phyloP scores from a whole-genome alignment of 2,113 vertebrate genomes.

The Pleuronectes platessa region DNA sequence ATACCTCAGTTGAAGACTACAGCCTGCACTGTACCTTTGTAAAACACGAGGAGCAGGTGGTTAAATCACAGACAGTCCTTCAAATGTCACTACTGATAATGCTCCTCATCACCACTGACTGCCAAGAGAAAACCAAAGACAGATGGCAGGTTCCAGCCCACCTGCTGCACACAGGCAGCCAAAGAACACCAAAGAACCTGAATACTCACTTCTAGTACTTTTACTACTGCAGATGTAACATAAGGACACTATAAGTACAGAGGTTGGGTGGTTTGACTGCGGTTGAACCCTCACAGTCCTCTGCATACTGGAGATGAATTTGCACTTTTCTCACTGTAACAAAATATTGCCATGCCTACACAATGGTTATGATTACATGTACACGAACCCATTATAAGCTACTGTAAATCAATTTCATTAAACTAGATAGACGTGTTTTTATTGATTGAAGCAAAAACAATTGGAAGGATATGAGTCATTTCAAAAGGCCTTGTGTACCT shows the following conservation, averaged over 20 bases:
- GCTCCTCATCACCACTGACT: conserved; percentile 66
- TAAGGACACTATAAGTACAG: not conserved
- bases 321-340: conserved; percentile 5
- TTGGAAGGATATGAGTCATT: not conserved
- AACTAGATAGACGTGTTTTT: not conserved
- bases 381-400: no score
- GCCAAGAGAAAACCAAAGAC: not conserved
- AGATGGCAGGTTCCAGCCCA: conserved; percentile 2
- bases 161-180: not conserved
- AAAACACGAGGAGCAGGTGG: conserved; percentile 73
- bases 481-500: conserved; percentile 54
- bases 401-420: not conserved
- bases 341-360: not conserved
- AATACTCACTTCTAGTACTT: not conserved
- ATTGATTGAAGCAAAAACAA: not conserved
- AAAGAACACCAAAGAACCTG: not conserved
- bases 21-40: conserved; percentile 60
- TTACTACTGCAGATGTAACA: not conserved
- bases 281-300: not conserved
- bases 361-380: no score
- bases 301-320: not conserved
- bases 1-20: conserved; percentile 15
- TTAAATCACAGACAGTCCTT: conserved; percentile 61
- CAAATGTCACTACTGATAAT: conserved; percentile 73
- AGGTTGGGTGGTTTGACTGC: not conserved